A percentile compares a stretch with the other conserved stretches of the same genome.
phyloP scores from a whole-genome alignment of 2,797 vertebrate genomes.

The Pseudomugil tenellus region DNA sequence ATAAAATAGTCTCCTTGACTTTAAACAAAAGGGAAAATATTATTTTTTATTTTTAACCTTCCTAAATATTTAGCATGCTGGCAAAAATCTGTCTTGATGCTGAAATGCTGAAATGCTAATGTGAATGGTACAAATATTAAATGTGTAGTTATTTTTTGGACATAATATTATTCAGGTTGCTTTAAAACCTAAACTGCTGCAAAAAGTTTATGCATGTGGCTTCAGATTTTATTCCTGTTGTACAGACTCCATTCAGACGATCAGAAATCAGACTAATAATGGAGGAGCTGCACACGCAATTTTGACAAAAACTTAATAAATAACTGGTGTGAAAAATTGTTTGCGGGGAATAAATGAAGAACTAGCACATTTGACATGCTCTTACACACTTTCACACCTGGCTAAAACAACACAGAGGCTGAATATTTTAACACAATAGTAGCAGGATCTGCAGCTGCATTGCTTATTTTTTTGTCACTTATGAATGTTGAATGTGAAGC shows the following conservation, averaged over 20 bases:
- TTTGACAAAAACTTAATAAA: neutral
- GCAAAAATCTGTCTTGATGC: neutral
- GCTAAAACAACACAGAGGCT: too few species aligned
- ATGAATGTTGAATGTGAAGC: too few species aligned
- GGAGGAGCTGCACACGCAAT: neutral
- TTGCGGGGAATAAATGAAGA: too few species aligned
- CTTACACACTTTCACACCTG: too few species aligned
- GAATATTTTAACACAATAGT: too few species aligned
- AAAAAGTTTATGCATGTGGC: neutral
- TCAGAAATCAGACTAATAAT: neutral
- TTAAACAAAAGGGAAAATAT: slow-evolving; percentile 4
- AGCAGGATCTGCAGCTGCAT: neutral
- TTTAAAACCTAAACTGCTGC: neutral
- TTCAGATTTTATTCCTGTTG: neutral
- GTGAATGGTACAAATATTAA: slow-evolving; percentile 8
- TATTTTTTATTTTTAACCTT: neutral
- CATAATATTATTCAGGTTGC: neutral
- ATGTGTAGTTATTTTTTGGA: too few species aligned
- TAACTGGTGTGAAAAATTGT: too few species aligned
- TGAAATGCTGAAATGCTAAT: slow-evolving; percentile 1
- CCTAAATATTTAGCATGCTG: neutral
- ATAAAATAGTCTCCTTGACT: neutral
- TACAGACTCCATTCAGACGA: neutral
- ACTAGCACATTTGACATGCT: too few species aligned
- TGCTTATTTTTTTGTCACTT: neutral